Percentiles rank a stretch among this genome's conserved stretches.
Evolutionary conservation across 2,888 invertebrate species (phyloP).

Genomic region (Eupsilia transversa): DNA sequence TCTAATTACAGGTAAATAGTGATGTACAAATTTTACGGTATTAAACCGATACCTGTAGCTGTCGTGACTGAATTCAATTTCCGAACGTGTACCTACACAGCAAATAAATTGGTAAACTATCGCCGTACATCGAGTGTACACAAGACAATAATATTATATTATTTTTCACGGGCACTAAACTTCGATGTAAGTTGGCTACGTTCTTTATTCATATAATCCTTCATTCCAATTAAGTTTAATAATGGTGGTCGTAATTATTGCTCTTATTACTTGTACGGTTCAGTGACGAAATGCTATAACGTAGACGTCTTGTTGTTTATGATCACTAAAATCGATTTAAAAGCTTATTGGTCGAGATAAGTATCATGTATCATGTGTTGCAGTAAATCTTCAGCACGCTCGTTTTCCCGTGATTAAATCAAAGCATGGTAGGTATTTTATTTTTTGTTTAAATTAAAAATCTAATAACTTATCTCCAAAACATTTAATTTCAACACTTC

Average conservation of each 20-base stretch:
- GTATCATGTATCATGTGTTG: constrained; percentile 46
- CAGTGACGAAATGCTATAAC: constrained; percentile 75
- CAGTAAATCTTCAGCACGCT: constrained; percentile 40
- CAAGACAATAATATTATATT: constrained; percentile 55
- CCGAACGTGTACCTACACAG: constrained; percentile 60
- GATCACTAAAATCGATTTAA: constrained; percentile 57
- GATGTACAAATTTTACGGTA: constrained; percentile 59
- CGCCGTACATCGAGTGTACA: constrained; percentile 75
- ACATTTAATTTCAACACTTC: constrained; percentile 38
- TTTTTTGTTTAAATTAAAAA: constrained; percentile 25
- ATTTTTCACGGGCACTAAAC: constrained; percentile 78
- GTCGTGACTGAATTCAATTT: constrained; percentile 70
- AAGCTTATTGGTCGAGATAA: constrained; percentile 51
- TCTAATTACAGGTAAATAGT: constrained; percentile 68
- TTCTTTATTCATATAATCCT: constrained; percentile 84
- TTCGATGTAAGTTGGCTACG: constrained; percentile 75
- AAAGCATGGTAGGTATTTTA: constrained; percentile 9
- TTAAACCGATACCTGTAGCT: constrained; percentile 50
- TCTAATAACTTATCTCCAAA: constrained; percentile 17
- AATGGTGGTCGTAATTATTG: constrained; percentile 81
- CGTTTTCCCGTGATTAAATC: constrained; percentile 39
- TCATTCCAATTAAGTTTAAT: constrained; percentile 85
- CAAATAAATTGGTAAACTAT: constrained; percentile 81
- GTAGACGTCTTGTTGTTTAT: constrained; percentile 51
- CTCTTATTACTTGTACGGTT: constrained; percentile 82